Evolutionary conservation across 1,140 invertebrate species (phyloP).

Genomic region (Melitaea cinxia): DNA sequence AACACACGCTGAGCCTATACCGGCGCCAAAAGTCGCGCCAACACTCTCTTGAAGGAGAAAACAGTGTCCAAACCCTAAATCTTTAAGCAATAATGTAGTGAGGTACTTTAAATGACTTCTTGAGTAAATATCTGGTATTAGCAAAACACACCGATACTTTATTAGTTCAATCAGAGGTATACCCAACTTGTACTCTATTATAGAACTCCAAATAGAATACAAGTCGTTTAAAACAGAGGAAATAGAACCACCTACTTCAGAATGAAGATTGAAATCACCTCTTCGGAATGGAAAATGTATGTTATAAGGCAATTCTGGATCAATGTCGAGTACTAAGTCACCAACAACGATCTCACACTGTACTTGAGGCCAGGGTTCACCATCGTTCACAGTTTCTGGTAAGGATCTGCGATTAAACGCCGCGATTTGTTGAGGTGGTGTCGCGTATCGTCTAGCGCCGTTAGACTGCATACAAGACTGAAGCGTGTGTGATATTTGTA

Average conservation of each 20-base stretch:
- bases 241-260: slow-evolving; percentile 91
- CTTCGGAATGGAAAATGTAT: slow-evolving; percentile 94
- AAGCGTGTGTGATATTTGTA: slow-evolving; percentile 91
- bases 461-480: slow-evolving; percentile 93
- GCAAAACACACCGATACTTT: slow-evolving; percentile 92
- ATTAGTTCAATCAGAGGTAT: slow-evolving; percentile 90
- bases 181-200: slow-evolving; percentile 88
- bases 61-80: slow-evolving; percentile 94
- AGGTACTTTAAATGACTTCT: slow-evolving; percentile 93
- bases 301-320: slow-evolving; percentile 89
- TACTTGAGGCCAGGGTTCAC: slow-evolving; percentile 83
- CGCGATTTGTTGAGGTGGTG: slow-evolving; percentile 93
- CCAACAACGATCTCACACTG: slow-evolving; percentile 85
- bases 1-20: slow-evolving; percentile 95
- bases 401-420: slow-evolving; percentile 90
- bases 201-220: slow-evolving; percentile 93
- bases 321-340: slow-evolving; percentile 87
- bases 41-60: slow-evolving; percentile 94
- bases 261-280: slow-evolving; percentile 93
- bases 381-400: slow-evolving; percentile 84
- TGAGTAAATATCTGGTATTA: slow-evolving; percentile 96
- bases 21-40: slow-evolving; percentile 96
- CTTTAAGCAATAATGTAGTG: slow-evolving; percentile 89
- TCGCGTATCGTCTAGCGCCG: slow-evolving; percentile 90
- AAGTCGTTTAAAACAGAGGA: slow-evolving; percentile 92